Base-by-base conservation (phyloP, 2,888 invertebrate genomes). In the Lasioglossum marginatum region DNA sequence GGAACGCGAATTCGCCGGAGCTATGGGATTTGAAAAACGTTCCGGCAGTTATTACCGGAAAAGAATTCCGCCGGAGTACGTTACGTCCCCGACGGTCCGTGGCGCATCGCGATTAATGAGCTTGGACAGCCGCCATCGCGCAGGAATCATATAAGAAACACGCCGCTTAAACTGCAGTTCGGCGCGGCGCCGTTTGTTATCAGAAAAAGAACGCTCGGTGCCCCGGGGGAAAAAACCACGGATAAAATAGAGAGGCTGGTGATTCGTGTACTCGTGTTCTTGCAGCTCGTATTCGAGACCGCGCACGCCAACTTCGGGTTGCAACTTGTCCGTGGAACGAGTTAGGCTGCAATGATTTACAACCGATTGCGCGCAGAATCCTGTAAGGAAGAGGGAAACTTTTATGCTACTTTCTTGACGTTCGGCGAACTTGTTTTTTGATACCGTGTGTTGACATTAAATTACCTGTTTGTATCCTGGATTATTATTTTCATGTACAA, bases 91-190 rank as follows among this genome's bases (percentile, higher is more conserved):
- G 60, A 74, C 80, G 79, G 75, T 77, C 74, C 84, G 8, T 57
- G 66, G 77, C 79, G 82, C 91, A 90, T 91, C 88, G 87, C 92
- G 93, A 93, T 93, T 92, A 92, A 93, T 92, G 91, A 92, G 91
- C 90, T 93, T 93, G 93, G 92, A 93, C 91, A 87, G 86, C 72
- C 88, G 92, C 93, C 92, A 91, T 92, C 90, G 76, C 66, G 60
- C 87, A 66, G 83, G 82, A 85, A 91, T 92, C 91, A 87, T 90
- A 90, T 88, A 91, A 90, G 91, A 85, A 90, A 89, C 91, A 83
- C 88, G 81, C 81, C 88, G 85, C 86, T 92, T 92, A 92, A 93
- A 90, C 92, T 91, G 88, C 89, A 88, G 92, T 93, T 87, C 81
- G 89, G 77, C 86, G 60, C 80, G 48, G 48, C 34, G 77, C 66